Conservation (phyloP, 1,140 invertebrate genomes). For the Coelopa frigida region DNA sequence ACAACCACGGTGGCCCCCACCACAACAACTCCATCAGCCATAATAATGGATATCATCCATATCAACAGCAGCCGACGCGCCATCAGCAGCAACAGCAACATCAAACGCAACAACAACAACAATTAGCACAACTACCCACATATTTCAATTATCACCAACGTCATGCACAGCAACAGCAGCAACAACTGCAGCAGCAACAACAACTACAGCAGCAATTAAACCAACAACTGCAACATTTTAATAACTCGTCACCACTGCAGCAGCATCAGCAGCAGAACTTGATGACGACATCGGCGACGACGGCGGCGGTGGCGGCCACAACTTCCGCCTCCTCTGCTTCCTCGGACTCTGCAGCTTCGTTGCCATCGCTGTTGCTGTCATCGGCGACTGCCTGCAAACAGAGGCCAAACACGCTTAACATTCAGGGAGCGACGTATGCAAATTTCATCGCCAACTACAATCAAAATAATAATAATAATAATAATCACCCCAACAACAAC, state of each 20-base stretch:
- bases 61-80: conserved; percentile 1
- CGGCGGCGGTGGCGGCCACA: conserved; percentile 14
- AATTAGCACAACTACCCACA: conserved; percentile 16
- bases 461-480: not conserved
- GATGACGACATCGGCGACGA: conserved; percentile 16
- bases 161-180: conserved; percentile 17
- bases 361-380: no score
- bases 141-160: no score
- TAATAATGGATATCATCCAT: conserved; percentile 36
- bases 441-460: no score
- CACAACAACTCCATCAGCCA: no score
- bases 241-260: not conserved
- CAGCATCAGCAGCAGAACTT: conserved; percentile 3
- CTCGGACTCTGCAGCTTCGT: no score
- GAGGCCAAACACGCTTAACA: conserved; percentile 9
- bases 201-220: conserved; percentile 17
- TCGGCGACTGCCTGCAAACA: no score
- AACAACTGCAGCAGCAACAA: conserved; percentile 17
- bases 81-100: conserved; percentile 16
- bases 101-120: conserved; percentile 18
- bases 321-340: no score
- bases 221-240: conserved; percentile 1
- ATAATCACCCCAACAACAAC: no score
- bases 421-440: no score
- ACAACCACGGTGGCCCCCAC: conserved; percentile 1